These are phyloP conservation scores for Dasyornis broadbenti DNA, from an alignment of 2,113 vertebrate genomes.

Conservation along the genomic window DNA sequence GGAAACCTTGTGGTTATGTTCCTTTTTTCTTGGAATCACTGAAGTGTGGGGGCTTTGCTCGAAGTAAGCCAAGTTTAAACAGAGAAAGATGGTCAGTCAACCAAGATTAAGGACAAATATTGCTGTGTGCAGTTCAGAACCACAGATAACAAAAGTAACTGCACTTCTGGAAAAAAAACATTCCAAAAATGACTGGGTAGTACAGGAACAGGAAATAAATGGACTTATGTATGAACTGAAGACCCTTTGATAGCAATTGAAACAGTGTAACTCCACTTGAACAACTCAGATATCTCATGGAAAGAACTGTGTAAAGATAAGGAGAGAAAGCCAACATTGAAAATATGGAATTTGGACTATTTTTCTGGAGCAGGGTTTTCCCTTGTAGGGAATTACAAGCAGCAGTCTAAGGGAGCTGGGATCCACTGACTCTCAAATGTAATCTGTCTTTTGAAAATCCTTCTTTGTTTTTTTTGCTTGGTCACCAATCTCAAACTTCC, in stretches of 20 bases:
- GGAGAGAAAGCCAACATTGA: background rate
- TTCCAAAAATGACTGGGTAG: background rate
- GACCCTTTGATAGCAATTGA: background rate
- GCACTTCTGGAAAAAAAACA: background rate
- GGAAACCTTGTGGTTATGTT: constrained; percentile 26
- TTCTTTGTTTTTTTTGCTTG: background rate
- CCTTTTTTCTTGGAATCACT: constrained; percentile 46
- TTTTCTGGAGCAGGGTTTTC: background rate
- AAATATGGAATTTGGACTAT: background rate
- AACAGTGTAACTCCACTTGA: constrained; percentile 2
- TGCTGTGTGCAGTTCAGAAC: background rate
- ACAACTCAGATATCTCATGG: background rate
- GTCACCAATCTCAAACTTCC: background rate
- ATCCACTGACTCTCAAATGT: background rate
- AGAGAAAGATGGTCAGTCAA: background rate
- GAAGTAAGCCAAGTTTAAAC: constrained; percentile 13
- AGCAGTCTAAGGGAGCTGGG: background rate
- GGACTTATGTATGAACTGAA: background rate
- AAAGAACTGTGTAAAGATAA: background rate
- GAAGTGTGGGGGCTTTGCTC: constrained; percentile 22
- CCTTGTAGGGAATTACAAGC: background rate
- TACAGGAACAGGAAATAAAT: background rate
- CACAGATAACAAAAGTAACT: background rate
- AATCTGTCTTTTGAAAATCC: background rate
- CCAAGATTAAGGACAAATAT: background rate